Percentiles rank a stretch among this genome's conserved stretches.
phyloP scores from a whole-genome alignment of 2,888 invertebrate species.

The Pycnomerus fuliginosus region DNA sequence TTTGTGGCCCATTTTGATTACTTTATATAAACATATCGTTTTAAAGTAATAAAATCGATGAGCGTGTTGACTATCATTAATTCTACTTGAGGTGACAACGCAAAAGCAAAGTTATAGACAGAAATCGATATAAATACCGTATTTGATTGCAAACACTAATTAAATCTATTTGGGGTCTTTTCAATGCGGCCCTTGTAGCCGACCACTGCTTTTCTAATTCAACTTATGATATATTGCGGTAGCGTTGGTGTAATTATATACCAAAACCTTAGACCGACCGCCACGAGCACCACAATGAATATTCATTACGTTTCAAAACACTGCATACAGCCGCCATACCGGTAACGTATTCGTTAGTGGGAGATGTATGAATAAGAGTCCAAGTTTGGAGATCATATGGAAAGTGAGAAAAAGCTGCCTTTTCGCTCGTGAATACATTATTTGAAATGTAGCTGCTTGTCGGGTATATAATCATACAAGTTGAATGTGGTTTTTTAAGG shows the following conservation, averaged over 20 bases:
- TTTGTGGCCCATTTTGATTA: neutral
- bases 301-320: constrained; percentile 48
- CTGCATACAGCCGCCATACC: constrained; percentile 28
- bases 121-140: constrained; percentile 25
- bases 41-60: constrained; percentile 14
- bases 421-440: too few relatives aligned
- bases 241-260: constrained; percentile 47
- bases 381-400: too few relatives aligned
- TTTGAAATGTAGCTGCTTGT: too few relatives aligned
- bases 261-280: constrained; percentile 47
- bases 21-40: neutral
- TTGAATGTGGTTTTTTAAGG: too few relatives aligned
- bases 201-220: constrained; percentile 46
- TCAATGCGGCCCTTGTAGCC: constrained; percentile 46
- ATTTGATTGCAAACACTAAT: constrained; percentile 39
- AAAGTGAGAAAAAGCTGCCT: too few relatives aligned
- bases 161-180: constrained; percentile 44
- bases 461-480: too few relatives aligned
- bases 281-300: constrained; percentile 47
- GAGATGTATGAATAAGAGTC: constrained; percentile 33
- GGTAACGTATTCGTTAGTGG: constrained; percentile 31
- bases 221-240: constrained; percentile 48
- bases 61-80: constrained; percentile 10
- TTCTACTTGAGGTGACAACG: constrained; percentile 13
- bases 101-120: constrained; percentile 12